Base-by-base conservation (phyloP, 2,888 invertebrate genomes). In the Acleris holmiana region DNA sequence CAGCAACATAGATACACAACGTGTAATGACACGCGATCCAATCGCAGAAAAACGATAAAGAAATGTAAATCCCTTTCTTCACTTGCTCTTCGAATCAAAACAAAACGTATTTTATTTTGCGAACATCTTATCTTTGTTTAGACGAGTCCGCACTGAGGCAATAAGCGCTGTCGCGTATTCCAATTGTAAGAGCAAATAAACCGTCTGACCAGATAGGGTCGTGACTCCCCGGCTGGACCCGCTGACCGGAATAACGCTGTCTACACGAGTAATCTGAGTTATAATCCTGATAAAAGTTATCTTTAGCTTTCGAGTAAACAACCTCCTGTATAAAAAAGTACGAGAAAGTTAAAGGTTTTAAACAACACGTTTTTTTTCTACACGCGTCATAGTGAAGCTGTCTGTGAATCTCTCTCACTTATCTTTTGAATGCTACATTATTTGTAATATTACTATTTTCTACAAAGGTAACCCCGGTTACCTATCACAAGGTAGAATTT, bases 181-280 rank as follows among this genome's bases (percentile, higher is more conserved):
- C 83, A 84, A 83, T 86, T 83, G 78, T 73, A 77, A 67, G 67
- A 76, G 76, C 82, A 82, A 85, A 85, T 84, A 82, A 85, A 84
- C 82, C 69, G 66, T 46, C 18, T 57, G 62, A 56, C 60, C 56
- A 41, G 64, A 51, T 66, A 65, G 55, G 60, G 65, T 60, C 23
- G 65, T 65, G 55, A 50, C 59, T 29, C 17, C 35, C 59, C 60
- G 50, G 46, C 59, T 29, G 35, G 13, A 2, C 5, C 15, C 21
- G 10, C 41, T 54, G 6, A 41, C 41, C 40, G 17, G 54, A 41
- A 29, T 35, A 19, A 35, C 13, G 21, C 23, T 17, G 18, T 23
- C 23, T 49, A 18, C 18, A 35, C 25, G 10, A 40, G 25, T 18
- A 53, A 53, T 49, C 4, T n/a, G 15, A 15, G 6, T 10, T 18